Percentiles rank a stretch among this genome's conserved stretches.
Evolutionary conservation across 2,888 invertebrate genomes (phyloP).

Genomic region (Drosophila neoperkinsi): DNA sequence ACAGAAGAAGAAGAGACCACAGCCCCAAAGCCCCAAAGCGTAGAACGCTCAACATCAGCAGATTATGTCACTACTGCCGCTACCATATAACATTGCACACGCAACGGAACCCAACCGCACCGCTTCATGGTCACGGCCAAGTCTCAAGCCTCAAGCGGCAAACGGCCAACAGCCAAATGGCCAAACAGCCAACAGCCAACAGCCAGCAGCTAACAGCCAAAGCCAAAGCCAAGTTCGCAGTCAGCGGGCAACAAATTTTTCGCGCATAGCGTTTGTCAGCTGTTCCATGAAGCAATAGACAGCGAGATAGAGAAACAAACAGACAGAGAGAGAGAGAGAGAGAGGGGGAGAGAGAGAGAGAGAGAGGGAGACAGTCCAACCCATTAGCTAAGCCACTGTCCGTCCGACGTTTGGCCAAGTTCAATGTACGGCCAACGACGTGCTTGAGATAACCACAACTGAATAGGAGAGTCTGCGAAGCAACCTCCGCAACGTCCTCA

Average conservation of each 20-base stretch:
- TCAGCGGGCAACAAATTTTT: slow-evolving; percentile 46
- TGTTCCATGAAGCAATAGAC: slow-evolving; percentile 49
- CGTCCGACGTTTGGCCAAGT: slow-evolving; percentile 63
- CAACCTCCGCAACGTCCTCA: slow-evolving; percentile 23
- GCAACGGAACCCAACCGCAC: slow-evolving; percentile 58
- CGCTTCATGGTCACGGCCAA: slow-evolving; percentile 76
- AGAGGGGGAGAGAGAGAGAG: not conserved
- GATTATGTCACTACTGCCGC: slow-evolving; percentile 69
- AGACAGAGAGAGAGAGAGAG: not conserved
- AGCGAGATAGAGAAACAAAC: slow-evolving; percentile 12
- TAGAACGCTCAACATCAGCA: slow-evolving; percentile 70
- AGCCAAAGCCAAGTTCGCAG: slow-evolving; percentile 2
- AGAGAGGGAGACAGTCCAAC: slow-evolving; percentile 21
- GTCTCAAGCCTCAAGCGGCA: slow-evolving; percentile 45
- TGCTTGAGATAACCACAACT: slow-evolving; percentile 50
- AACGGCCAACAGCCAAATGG: slow-evolving; percentile 30
- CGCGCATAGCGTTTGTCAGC: slow-evolving; percentile 68
- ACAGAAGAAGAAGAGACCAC: slow-evolving; percentile 67
- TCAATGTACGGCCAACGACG: slow-evolving; percentile 74
- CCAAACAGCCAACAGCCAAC: slow-evolving; percentile 27
- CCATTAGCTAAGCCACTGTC: slow-evolving; percentile 53
- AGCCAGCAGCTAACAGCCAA: slow-evolving; percentile 16
- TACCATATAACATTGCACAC: slow-evolving; percentile 66
- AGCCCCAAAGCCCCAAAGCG: slow-evolving; percentile 38
- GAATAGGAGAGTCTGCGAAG: slow-evolving; percentile 26